phyloP scores from a whole-genome alignment of 2,113 vertebrate genomes.

The Fregetta grallaria region DNA sequence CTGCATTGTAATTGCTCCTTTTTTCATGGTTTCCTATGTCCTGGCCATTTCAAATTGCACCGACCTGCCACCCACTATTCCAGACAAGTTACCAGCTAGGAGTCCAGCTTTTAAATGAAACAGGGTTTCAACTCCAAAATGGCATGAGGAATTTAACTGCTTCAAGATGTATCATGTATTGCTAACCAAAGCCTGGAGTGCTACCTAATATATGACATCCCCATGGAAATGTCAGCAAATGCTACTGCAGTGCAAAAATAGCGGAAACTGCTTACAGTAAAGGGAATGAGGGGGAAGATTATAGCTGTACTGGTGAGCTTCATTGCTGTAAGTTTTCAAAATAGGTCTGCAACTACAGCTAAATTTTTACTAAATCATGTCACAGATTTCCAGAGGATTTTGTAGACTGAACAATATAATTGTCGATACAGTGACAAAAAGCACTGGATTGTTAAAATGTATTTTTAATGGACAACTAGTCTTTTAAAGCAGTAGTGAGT shows the following conservation, averaged over 20 bases:
- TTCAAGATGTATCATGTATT: slow-evolving; percentile 5
- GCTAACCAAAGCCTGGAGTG: slow-evolving; percentile 44
- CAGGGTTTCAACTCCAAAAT: not conserved
- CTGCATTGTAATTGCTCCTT: slow-evolving; percentile 45
- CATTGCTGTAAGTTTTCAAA: slow-evolving; percentile 5
- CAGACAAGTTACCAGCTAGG: slow-evolving; percentile 23
- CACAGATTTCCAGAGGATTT: not conserved
- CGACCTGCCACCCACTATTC: slow-evolving; percentile 37
- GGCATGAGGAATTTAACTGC: not conserved
- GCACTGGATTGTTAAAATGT: not conserved
- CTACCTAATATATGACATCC: slow-evolving; percentile 66
- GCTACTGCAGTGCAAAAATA: slow-evolving; percentile 61
- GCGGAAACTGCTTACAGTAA: slow-evolving; percentile 50
- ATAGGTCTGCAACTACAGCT: not conserved
- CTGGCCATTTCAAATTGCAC: slow-evolving; percentile 32
- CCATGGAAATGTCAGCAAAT: slow-evolving; percentile 66
- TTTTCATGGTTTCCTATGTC: slow-evolving; percentile 58
- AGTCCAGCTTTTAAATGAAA: slow-evolving; percentile 23
- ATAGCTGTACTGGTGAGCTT: slow-evolving; percentile 7
- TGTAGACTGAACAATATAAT: not conserved
- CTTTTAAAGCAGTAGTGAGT: not conserved
- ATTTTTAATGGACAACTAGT: not conserved
- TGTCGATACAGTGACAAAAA: not conserved
- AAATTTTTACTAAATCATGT: not conserved
- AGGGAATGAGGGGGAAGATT: not conserved